These are phyloP conservation scores for Pollenia labialis DNA, from an alignment of 2,888 invertebrate genomes.

Conservation along the genomic window DNA sequence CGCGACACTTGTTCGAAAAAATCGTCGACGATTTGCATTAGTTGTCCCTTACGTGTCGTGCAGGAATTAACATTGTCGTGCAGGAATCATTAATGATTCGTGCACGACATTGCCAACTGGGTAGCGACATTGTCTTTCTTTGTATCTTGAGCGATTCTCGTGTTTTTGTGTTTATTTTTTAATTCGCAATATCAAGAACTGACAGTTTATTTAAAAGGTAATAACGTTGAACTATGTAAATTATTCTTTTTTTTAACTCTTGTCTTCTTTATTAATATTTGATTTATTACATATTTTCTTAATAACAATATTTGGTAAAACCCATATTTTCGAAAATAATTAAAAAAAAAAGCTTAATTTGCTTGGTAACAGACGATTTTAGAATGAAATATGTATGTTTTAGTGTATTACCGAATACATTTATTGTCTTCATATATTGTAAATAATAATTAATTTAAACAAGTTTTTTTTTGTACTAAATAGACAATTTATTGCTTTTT, in stretches of 20 bases:
- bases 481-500: not conserved
- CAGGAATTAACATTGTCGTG: no score
- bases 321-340: not conserved
- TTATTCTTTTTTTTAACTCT: not conserved
- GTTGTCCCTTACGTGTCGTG: no score
- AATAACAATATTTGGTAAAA: not conserved
- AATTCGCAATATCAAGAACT: not conserved
- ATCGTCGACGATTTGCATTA: no score
- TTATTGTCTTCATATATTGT: not conserved
- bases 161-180: no score
- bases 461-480: not conserved
- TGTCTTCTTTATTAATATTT: not conserved
- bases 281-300: constrained; percentile 19
- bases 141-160: no score
- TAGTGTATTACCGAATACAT: constrained; percentile 14
- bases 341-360: not conserved
- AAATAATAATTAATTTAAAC: constrained; percentile 9
- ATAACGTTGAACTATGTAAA: not conserved
- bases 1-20: no score
- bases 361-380: constrained; percentile 37
- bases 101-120: no score
- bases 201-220: no score
- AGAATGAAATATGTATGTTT: constrained; percentile 2
- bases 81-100: no score
- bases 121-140: no score